Base-by-base conservation (phyloP, 1,140 invertebrate genomes). In the Delia radicum region DNA sequence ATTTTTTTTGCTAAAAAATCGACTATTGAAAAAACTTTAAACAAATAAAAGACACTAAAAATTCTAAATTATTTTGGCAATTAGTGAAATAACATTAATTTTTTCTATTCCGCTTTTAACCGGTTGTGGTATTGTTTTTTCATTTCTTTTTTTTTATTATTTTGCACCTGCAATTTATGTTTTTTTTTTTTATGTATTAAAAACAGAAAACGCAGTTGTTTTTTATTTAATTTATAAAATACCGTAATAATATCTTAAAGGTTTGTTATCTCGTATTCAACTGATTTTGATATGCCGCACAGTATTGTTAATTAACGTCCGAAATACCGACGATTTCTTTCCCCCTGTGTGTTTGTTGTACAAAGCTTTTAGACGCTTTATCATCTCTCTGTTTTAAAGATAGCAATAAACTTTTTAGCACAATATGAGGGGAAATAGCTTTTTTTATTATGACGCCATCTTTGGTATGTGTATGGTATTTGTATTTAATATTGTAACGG, bases 191-290 rank as follows among this genome's bases (percentile, higher is more conserved):
- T 69, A 28, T 4, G 13, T 37, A 37, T 33, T 21, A 33, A 33
- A 21, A 37, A 24, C 15, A 69, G 48, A 55, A 55, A 55, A 55
- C 48, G 48, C 48, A 55, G 21, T 55, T 55, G 42, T 48, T 55
- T n/a, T 55, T 21, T 55, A 21, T 21, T 55, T 55, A 5, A 21
- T 55, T 24, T 8, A 55, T 55, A 21, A 55, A 55, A 55, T 69
- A 69, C 65, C 65, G 65, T 69, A 69, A 55, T 33, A 33, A 69
- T 33, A 18, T 63, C 65, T 69, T 28, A 33, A 69, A 33, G 65
- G 65, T 69, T 69, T 69, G 65, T 69, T 69, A 69, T 69, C 65
- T 69, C 65, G 65, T 24, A 33, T 8, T 33, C 65, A 69, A 69
- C 65, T 69, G 65, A 69, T 69, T 69, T 69, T 69, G 8, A 33